Evolutionary conservation across 2,888 invertebrate genomes (phyloP), one percentile per base, ranked within the genome.

Genomic region (Geotrupes spiniger): DNA sequence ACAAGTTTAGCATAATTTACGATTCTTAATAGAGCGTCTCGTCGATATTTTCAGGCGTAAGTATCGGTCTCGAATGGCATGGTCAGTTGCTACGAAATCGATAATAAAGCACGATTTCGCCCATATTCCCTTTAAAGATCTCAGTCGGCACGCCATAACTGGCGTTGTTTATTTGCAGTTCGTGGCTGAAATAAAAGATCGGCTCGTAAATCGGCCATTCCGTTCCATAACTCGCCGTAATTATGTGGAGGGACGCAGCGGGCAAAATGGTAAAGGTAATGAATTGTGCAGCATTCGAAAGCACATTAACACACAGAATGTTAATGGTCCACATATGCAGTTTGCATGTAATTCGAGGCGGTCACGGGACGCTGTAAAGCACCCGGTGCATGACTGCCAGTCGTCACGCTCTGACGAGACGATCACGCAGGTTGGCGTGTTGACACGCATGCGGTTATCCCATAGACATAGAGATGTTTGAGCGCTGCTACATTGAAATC

Each of bases 311-410:
- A 40, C 31, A 38, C 38, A 49, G 41, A 49, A 52, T 56, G 53
- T 51, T 53, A 54, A 56, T 56, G 52, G 54, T 54, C 52, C 47
- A 54, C 49, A 53, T 57, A 57, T 57, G 57, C 54, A 55, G 39
- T 50, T 51, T 45, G 57, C 57, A 57, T 57, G 52, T 57, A 57
- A 55, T 55, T 55, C 50, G 55, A 55, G 49, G 49, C 51, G 55
- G 53, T 57, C 57, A 56, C 55, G 53, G 53, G 52, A 52, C 49
- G 46, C 21, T 49, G 50, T 49, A 46, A 46, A 48, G 51, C 53
- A 52, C 52, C 43, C 49, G 42, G 49, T 56, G 58, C 56, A 54
- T 57, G 57, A 56, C 56, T 56, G 43, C 39, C 33, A 44, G 41
- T 42, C 49, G 51, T 46, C 54, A 54, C 43, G 54, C 52, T 51